Evolutionary conservation across 2,797 vertebrate genomes (phyloP), one percentile per base, ranked within the genome.

Genomic region (Lates japonicus): DNA sequence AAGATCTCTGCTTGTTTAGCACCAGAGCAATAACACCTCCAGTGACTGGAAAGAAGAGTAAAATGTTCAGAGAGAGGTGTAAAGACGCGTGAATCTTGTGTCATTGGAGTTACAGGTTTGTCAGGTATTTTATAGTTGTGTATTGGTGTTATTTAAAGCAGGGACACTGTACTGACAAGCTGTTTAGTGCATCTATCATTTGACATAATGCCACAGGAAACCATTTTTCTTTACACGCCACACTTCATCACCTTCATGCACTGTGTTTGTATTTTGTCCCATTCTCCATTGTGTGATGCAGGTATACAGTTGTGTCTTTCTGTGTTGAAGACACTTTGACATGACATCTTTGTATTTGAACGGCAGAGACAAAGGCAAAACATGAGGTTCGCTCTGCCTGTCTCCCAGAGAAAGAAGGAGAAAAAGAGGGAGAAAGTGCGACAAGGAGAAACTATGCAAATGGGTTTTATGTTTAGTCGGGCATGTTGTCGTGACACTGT

Each of bases 401-500:
- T 91, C 88, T 90, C 87, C 76, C 44, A 41, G 83, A 85, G 69
- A 70, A 77, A 57, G 74, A 39, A 46, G 42, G 14, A 20, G 5
- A 61, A 69, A 52, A 74, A 63, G 41, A 59, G 49, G 37, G 62
- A 69, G 61, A 84, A 73, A 72, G 64, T n/a, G n/a, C n/a, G n/a
- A n/a, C 37, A 42, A 81, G 82, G 87, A 84, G 82, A 84, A 90
- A 89, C 82, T 93, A 95, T 95, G 94, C 90, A 95, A 95, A 95
- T 95, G 88, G 67, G 0, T 92, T 94, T 94, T 89, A 93, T 93
- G 87, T n/a, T n/a, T n/a, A 92, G 92, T 81, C 70, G 87, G 90
- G 93, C 93, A 90, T 95, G 93, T 95, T 95, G 93, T 95, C 92
- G 92, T 94, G 95, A 94, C 94, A 95, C 93, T 92, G 94, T 95